Evolutionary conservation across 2,113 vertebrate species (phyloP).

Genomic region (Pungitius pungitius): DNA sequence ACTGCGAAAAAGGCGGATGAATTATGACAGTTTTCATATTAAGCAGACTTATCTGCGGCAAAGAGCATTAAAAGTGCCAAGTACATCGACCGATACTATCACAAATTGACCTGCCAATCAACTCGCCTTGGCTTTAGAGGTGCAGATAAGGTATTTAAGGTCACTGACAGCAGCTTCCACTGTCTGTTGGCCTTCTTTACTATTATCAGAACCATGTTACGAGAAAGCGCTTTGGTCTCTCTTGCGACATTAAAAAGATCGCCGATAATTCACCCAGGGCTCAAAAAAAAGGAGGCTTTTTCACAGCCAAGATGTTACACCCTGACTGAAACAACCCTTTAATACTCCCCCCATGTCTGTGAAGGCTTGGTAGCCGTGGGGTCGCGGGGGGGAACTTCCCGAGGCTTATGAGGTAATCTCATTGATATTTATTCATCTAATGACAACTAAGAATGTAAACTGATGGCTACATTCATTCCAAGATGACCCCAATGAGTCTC

Average conservation of each 20-base stretch:
- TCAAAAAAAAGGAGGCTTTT: slow-evolving; percentile 56
- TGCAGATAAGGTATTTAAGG: slow-evolving; percentile 84
- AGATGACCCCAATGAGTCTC: slow-evolving; percentile 75
- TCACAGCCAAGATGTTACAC: slow-evolving; percentile 63
- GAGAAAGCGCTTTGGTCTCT: slow-evolving; percentile 52
- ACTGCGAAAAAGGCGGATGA: slow-evolving; percentile 75
- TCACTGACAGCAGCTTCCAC: slow-evolving; percentile 74
- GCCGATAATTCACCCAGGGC: slow-evolving; percentile 65
- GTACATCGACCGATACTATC: slow-evolving; percentile 82
- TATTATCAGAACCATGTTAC: slow-evolving; percentile 71
- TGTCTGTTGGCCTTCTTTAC: slow-evolving; percentile 69
- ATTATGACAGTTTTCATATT: slow-evolving; percentile 87
- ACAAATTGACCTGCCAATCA: slow-evolving; percentile 87
- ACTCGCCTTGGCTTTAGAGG: slow-evolving; percentile 73
- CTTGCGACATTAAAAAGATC: slow-evolving; percentile 71
- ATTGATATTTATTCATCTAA: slow-evolving; percentile 83
- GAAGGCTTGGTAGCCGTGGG: slow-evolving; percentile 47
- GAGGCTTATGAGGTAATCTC: slow-evolving; percentile 80
- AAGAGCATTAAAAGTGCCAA: slow-evolving; percentile 81
- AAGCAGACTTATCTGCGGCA: slow-evolving; percentile 81
- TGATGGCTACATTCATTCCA: slow-evolving; percentile 67
- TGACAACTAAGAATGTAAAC: slow-evolving; percentile 79
- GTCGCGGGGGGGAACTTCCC: slow-evolving; percentile 47
- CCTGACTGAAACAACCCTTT: slow-evolving; percentile 67
- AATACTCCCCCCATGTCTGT: slow-evolving; percentile 68